phyloP scores from a whole-genome alignment of 2,113 vertebrate genomes.

The Scalopus aquaticus region DNA sequence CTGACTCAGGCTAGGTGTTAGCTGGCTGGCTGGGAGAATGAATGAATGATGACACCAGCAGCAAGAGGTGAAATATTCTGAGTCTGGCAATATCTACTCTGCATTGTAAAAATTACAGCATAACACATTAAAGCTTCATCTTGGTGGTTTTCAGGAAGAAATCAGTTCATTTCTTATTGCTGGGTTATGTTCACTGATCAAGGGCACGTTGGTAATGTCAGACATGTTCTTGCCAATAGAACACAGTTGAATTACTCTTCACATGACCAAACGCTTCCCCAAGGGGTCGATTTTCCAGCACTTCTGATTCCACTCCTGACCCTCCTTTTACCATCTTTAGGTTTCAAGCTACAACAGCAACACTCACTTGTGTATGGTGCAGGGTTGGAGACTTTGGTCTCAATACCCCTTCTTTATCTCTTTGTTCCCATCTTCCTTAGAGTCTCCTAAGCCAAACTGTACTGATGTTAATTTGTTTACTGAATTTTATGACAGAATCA shows the following conservation, averaged over 20 bases:
- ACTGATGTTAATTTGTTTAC: neutral
- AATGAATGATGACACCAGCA: neutral
- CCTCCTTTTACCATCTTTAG: neutral
- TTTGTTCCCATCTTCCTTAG: neutral
- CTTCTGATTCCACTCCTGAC: neutral
- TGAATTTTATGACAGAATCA: neutral
- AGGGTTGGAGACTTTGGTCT: neutral
- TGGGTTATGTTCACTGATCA: constrained; percentile 22
- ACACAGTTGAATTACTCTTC: neutral
- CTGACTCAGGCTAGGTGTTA: neutral
- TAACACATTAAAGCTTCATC: neutral
- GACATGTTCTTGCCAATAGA: constrained; percentile 30
- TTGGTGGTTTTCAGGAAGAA: neutral
- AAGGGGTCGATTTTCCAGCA: neutral
- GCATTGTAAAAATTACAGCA: neutral
- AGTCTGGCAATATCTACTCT: neutral
- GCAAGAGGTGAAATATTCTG: neutral
- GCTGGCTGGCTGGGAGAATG: neutral
- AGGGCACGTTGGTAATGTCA: neutral
- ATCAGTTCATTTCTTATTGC: constrained; percentile 5
- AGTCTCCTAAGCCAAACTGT: neutral
- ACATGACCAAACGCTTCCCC: neutral
- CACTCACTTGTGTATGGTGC: neutral
- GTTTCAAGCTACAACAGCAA: neutral
- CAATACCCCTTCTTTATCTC: neutral